phyloP scores from a whole-genome alignment of 2,888 invertebrate species.

The Drosophila pseudotalamancana region DNA sequence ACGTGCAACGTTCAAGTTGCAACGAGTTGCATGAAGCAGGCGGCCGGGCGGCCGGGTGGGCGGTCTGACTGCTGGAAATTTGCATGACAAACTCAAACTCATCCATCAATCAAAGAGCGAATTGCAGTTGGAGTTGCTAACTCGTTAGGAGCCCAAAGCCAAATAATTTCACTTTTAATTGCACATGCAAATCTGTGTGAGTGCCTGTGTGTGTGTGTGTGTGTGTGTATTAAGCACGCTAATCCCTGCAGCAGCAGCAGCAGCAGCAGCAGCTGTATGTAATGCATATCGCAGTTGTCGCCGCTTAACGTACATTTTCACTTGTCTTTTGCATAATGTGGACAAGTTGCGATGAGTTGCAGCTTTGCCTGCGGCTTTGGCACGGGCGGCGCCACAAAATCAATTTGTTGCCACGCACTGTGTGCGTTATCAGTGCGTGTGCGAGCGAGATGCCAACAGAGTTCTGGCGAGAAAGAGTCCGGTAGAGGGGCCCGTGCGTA shows the following conservation, averaged over 20 bases:
- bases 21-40: conserved; percentile 37
- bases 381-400: conserved; percentile 78
- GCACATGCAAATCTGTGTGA: conserved; percentile 20
- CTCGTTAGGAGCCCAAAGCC: conserved; percentile 65
- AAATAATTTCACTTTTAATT: conserved; percentile 77
- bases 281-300: conserved; percentile 31
- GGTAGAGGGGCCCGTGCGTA: conserved; percentile 18
- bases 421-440: conserved; percentile 66
- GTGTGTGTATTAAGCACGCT: conserved; percentile 1
- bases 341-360: conserved; percentile 44
- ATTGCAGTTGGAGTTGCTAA: conserved; percentile 57
- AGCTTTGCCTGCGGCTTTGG: conserved; percentile 41
- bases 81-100: conserved; percentile 80
- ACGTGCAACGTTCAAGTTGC: conserved; percentile 37
- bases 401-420: conserved; percentile 72
- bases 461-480: conserved; percentile 1
- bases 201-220: background rate
- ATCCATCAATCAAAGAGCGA: conserved; percentile 73
- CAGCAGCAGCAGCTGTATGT: background rate
- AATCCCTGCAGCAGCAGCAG: conserved; percentile 12
- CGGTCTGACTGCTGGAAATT: conserved; percentile 66
- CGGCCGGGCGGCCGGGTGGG: conserved; percentile 3
- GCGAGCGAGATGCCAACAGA: conserved; percentile 3
- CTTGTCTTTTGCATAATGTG: conserved; percentile 78
- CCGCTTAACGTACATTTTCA: conserved; percentile 76